Evolutionary conservation across 2,888 invertebrate species (phyloP).

Genomic region (Meteorus cinctellus): DNA sequence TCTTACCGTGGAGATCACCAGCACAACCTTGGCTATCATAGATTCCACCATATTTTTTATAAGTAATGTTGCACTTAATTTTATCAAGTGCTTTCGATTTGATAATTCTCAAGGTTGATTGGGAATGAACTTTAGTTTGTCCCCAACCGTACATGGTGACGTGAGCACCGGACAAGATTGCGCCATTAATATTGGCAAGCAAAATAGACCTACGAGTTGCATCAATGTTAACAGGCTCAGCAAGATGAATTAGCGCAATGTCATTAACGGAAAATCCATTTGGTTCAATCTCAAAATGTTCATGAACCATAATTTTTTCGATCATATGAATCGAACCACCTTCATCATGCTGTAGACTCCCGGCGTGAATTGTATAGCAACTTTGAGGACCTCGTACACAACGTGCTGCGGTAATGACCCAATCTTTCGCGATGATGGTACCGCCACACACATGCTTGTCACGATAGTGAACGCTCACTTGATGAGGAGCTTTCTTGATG

Average conservation of each 20-base stretch:
- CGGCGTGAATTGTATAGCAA: slow-evolving; percentile 71
- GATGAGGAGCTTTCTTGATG: slow-evolving; percentile 55
- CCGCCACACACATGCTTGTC: slow-evolving; percentile 76
- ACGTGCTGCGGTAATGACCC: slow-evolving; percentile 74
- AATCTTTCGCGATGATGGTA: slow-evolving; percentile 73
- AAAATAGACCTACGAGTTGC: slow-evolving; percentile 72
- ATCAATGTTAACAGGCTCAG: slow-evolving; percentile 72
- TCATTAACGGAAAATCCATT: slow-evolving; percentile 68
- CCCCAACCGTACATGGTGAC: slow-evolving; percentile 61
- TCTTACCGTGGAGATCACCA: slow-evolving; percentile 76
- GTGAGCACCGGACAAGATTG: background rate
- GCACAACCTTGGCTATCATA: slow-evolving; percentile 76
- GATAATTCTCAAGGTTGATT: slow-evolving; percentile 76
- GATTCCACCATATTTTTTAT: slow-evolving; percentile 59
- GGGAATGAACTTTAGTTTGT: slow-evolving; percentile 61
- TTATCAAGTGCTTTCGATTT: slow-evolving; percentile 69
- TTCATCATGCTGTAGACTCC: slow-evolving; percentile 74
- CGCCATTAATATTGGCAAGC: slow-evolving; percentile 68
- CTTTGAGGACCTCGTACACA: slow-evolving; percentile 36
- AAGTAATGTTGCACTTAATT: slow-evolving; percentile 74
- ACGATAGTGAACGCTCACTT: slow-evolving; percentile 49
- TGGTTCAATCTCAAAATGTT: slow-evolving; percentile 47
- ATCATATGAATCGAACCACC: slow-evolving; percentile 9
- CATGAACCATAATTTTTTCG: background rate
- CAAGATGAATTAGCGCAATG: slow-evolving; percentile 76